A percentile compares a stretch with the other conserved stretches of the same genome.
These are phyloP conservation scores for Darevskia mixta DNA, from an alignment of 2,797 vertebrate genomes.

Conservation along the genomic window DNA sequence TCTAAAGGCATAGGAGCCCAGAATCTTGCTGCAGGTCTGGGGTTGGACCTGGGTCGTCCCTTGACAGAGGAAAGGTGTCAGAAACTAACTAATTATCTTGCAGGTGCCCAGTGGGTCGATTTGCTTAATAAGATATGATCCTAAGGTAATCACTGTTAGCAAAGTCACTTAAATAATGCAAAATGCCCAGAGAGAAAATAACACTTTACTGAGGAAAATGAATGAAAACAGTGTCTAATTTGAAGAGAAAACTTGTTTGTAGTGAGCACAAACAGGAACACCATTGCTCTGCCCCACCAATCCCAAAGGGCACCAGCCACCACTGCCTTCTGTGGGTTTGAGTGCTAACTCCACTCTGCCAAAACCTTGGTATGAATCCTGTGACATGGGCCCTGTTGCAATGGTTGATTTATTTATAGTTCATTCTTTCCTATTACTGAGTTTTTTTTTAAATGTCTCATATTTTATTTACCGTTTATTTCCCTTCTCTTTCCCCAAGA, in stretches of 20 bases:
- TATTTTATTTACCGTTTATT: conserved; percentile 1
- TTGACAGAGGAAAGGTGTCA: too few relatives aligned
- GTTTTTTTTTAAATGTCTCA: not conserved
- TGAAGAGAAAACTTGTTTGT: not conserved
- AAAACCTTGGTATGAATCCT: not conserved
- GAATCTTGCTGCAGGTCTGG: too few relatives aligned
- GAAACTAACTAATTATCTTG: not conserved
- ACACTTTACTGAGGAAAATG: too few relatives aligned
- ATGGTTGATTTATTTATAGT: not conserved
- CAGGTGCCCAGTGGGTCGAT: not conserved
- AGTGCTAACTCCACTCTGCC: not conserved
- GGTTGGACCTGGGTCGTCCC: too few relatives aligned
- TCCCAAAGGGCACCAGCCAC: too few relatives aligned
- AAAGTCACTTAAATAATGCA: not conserved
- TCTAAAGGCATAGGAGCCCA: too few relatives aligned
- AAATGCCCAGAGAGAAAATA: not conserved
- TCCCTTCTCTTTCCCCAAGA: not conserved
- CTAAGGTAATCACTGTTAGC: not conserved
- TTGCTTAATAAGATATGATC: not conserved
- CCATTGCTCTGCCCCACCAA: too few relatives aligned
- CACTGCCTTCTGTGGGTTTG: not conserved
- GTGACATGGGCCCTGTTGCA: too few relatives aligned
- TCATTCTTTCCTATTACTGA: not conserved
- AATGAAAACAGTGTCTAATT: too few relatives aligned
- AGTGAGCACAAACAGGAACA: not conserved